Evolutionary conservation across 2,888 invertebrate genomes (phyloP), one percentile per base, ranked within the genome.

Genomic region (Scelioninae gen. 1): DNA sequence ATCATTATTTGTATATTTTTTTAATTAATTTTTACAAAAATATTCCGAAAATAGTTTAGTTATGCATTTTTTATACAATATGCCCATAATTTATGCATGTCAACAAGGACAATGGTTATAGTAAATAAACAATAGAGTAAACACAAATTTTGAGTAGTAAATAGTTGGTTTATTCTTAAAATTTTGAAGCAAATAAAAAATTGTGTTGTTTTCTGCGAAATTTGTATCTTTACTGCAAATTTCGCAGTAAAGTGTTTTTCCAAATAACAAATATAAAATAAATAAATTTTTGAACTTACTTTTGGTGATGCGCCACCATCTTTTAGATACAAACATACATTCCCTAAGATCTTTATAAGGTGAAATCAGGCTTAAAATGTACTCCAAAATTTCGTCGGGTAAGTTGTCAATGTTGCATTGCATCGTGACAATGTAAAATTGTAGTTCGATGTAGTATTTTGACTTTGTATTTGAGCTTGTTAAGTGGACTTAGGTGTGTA

Each of bases 361-460:
- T 72, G 97, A 96, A 85, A 98, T 93, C 90, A 97, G 95, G 86
- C 96, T 95, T 85, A 99, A 94, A 91, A 99, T 97, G 91, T 97
- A 97, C 93, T 98, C 98, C 87, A 99, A 93, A 75, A 99, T 95
- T 94, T 98, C 98, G 92, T 98, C 97, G 49, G 99, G 98, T 84
- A 99, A 93, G 92, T 96, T 95, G 90, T 96, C 95, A 68, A 95
- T 93, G 78, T 88, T 88, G 72, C 91, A 91, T 76, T 88, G 88
- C 89, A 89, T 90, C 74, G 84, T 85, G 72, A 32, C 7, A 43
- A 66, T 45, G 16, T 31, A n/a, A 45, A 56, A 38, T 47, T 47
- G 16, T 23, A 31, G 9, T 15, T 38, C 5, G 7, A 32, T n/a
- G 15, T 13, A 29, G 58, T 34, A 76, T 66, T 53, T 68, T 49